Evolutionary conservation across 1,140 invertebrate species (phyloP), one percentile per base, ranked within the genome.

Genomic region (Octopus bimaculoides): DNA sequence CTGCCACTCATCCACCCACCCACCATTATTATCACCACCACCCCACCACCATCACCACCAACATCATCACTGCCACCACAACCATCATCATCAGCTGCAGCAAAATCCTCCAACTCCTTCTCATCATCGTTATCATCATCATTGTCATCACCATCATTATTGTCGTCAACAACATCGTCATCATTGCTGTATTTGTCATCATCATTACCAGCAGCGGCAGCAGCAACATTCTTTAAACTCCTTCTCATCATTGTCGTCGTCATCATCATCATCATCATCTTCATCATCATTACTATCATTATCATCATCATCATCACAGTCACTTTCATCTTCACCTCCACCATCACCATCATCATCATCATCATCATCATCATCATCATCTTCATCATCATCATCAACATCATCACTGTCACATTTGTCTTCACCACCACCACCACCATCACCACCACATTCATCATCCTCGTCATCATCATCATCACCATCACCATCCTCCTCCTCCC

Each of bases 201-300:
- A 78, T 78, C 78, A 78, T 78, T 54, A 78, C 74, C 78, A 73
- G 75, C 78, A 78, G 75, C 78, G 71, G 75, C 77, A 78, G 75
- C 78, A 78, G 17, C 78, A 78, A 75, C 77, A 77, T 55, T 3
- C 75, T 41, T 4, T 5, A 56, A 52, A 4, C 3, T 75, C 78
- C 3, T 77, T 4, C 2, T 77, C 77, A 77, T 77, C 76, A 53
- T 77, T 4, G 4, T 77, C 77, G 53, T 77, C 77, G 4, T 77
- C 4, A 5, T 77, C 73, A 78, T 77, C 73, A 79, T 77, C 69
- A 53, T 17, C 75, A 77, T 52, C 73, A 56, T 77, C 78, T 75
- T 78, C 78, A 78, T 78, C 78, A 78, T 78, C 56, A 78, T 78
- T 55, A 73, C 71, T 55, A 78, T 78, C 78, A 73, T 78, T 56